phyloP scores from a whole-genome alignment of 2,797 vertebrate species.

The Scyliorhinus canicula region DNA sequence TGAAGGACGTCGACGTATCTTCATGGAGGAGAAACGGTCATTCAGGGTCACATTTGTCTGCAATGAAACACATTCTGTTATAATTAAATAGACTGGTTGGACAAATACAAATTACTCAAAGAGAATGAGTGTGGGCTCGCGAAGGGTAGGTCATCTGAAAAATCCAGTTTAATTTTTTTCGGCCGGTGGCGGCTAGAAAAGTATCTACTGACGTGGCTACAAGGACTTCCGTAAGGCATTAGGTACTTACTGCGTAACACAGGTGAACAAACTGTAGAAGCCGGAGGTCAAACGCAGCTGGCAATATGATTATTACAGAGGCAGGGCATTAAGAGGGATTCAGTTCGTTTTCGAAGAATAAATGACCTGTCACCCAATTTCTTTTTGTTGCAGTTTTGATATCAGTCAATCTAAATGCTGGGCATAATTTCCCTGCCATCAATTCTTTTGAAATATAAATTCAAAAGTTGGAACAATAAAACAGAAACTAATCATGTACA shows the following conservation, averaged over 20 bases:
- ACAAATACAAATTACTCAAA: background rate
- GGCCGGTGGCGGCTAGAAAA: background rate
- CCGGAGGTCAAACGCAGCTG: background rate
- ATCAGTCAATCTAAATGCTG: background rate
- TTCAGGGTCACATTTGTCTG: conserved; percentile 67
- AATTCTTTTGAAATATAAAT: background rate
- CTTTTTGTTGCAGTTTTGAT: background rate
- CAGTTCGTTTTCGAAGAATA: background rate
- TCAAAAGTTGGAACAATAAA: background rate
- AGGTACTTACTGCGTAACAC: background rate
- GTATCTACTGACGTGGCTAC: background rate
- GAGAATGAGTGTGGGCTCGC: background rate
- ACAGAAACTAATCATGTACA: background rate
- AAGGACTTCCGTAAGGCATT: background rate
- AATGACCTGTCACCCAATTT: background rate
- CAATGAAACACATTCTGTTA: conserved; percentile 44
- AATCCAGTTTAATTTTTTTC: background rate
- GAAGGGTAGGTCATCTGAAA: background rate
- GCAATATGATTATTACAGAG: background rate
- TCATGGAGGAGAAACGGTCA: conserved; percentile 66
- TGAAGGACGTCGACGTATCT: conserved; percentile 45
- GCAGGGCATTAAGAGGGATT: background rate
- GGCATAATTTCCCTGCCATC: background rate
- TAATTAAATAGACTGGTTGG: background rate
- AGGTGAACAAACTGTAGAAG: background rate